phyloP scores from a whole-genome alignment of 2,113 vertebrate species.

The Callopanchax toddi region DNA sequence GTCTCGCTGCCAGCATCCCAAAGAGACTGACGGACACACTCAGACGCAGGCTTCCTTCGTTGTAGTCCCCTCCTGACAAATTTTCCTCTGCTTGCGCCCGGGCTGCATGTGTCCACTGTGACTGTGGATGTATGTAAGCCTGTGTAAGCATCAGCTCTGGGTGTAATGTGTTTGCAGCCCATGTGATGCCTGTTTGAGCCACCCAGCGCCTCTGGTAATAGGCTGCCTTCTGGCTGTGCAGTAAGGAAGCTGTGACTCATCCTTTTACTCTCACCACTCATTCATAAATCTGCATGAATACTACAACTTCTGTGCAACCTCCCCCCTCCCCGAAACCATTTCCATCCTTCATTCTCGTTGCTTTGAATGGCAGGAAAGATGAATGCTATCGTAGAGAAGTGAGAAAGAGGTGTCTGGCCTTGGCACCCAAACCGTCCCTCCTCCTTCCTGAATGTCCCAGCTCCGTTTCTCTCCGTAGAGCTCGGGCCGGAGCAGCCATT shows the following conservation, averaged over 20 bases:
- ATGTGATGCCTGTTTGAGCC: constrained; percentile 55
- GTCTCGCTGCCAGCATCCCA: constrained; percentile 36
- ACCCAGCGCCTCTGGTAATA: constrained; percentile 57
- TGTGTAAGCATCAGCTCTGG: constrained; percentile 28
- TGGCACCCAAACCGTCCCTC: constrained; percentile 28
- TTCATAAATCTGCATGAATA: constrained; percentile 79
- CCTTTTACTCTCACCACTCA: constrained; percentile 69
- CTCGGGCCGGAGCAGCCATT: constrained; percentile 43
- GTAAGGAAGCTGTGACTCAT: constrained; percentile 76
- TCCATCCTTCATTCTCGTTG: constrained; percentile 50
- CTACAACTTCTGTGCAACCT: constrained; percentile 63
- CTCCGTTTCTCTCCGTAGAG: constrained; percentile 30
- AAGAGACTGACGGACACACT: constrained; percentile 45
- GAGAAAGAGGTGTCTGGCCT: constrained; percentile 41
- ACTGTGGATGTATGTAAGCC: constrained; percentile 23
- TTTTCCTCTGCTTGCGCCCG: constrained; percentile 44
- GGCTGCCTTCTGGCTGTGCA: constrained; percentile 64
- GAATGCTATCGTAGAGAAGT: constrained; percentile 48
- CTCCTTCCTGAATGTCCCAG: constrained; percentile 20
- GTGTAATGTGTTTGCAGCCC: constrained; percentile 43
- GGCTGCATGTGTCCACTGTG: constrained; percentile 36
- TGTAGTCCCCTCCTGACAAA: constrained; percentile 30
- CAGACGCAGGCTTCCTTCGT: constrained; percentile 23
- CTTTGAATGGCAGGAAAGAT: constrained; percentile 64
- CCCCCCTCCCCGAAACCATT: constrained; percentile 26